Evolutionary conservation across 2,888 invertebrate species (phyloP), one percentile per base, ranked within the genome.

Genomic region (Epinotia ramella): DNA sequence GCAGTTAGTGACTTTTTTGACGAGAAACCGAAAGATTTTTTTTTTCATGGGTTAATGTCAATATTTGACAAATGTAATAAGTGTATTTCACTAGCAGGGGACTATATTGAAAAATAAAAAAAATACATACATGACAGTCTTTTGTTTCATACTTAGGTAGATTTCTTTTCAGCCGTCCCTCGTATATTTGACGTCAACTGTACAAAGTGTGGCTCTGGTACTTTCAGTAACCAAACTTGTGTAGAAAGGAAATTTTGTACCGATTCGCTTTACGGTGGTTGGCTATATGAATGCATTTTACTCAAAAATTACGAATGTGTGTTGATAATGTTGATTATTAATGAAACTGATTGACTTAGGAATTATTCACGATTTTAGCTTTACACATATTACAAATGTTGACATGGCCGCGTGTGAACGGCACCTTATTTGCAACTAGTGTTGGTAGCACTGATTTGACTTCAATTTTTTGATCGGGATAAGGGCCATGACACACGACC

Each of bases 381-480:
- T 59, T 44, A 75, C 70, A 70, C 59, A 64, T 64, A 62, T 59
- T 70, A 70, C 64, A 70, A 70, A 75, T 75, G 70, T 20, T 65
- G 12, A 69, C 70, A 65, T 60, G 63, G 59, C 40, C 59, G 70
- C 59, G 70, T 75, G 65, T 59, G 62, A 53, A 59, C 49, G 66
- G 18, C 16, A 24, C 24, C 20, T 64, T 33, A n/a, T 46, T 9
- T 28, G 2, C 12, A 24, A 18, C 3, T 57, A 18, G 49, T 9
- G 59, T 73, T 73, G 60, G 73, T 46, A 62, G 7, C 12, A 73
- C 46, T 62, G 13, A 63, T 12, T n/a, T 44, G 16, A 13, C n/a
- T 49, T n/a, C 7, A 12, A 18, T 68, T 69, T 66, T 66, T 53
- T 44, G 16, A 44, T 18, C 24, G 16, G 16, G 9, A 67, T 69